Base-by-base conservation (phyloP, 2,113 vertebrate genomes). In the Callochromis pleurospilus region DNA sequence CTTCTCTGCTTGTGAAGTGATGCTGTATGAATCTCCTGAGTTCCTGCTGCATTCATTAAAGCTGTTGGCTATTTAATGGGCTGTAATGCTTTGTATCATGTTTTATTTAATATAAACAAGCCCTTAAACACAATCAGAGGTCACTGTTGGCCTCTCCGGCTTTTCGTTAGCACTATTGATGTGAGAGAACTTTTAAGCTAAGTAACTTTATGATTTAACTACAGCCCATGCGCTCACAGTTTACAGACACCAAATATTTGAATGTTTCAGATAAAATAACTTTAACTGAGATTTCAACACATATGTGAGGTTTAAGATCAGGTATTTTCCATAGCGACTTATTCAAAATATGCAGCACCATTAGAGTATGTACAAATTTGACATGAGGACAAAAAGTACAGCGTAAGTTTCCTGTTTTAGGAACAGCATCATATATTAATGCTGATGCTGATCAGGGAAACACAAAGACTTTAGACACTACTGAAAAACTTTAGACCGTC, bases 101-200 rank as follows among this genome's bases (percentile, higher is more conserved):
- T 33, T 62, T 11, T 62, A 62, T 62, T 62, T 33, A 62, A 62
- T 36, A 11, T 62, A 36, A 62, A 62, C 58, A 62, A 62, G 0
- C 15, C 58, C 31, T 36, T 62, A 62, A 36, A 62, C 9, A 36
- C 31, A 36, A 19, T 62, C 58, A 7, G 58, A 11, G 58, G 31
- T 62, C 9, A 62, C 15, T 33, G 15, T 62, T 2, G 0, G 58
- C 58, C 29, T 60, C 58, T 62, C 1, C 1, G 0, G 58, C 58
- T 33, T 36, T 36, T 62, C 0, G 1, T 4, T 36, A 62, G 58
- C 58, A 62, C 31, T 62, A 62, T 4, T 62, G 58, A 62, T 62
- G 19, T 62, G 58, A 36, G n/a, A 19, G 9, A 15, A 62, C 15
- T 33, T 62, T 36, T 62, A 62, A 62, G 58, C 58, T 36, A 33